Evolutionary conservation across 2,888 invertebrate species (phyloP).

Genomic region (Trissoscelio sp.): DNA sequence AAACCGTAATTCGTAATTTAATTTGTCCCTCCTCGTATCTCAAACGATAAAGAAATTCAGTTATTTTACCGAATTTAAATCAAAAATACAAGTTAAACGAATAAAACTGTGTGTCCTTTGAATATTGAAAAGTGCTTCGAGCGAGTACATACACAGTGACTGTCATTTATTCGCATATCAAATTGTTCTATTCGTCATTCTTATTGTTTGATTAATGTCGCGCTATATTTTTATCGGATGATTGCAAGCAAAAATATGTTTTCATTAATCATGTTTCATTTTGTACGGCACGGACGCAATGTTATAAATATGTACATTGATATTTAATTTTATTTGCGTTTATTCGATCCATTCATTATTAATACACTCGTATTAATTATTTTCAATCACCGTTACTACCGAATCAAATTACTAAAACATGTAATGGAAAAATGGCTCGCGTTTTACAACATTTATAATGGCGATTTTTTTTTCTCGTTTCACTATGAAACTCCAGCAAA

Average conservation of each 20-base stretch:
- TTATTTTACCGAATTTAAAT: not conserved
- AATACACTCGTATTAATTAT: slow-evolving; percentile 37
- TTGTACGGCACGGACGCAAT: slow-evolving; percentile 1
- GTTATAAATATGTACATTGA: slow-evolving; percentile 35
- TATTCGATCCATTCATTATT: slow-evolving; percentile 30
- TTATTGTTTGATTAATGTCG: slow-evolving; percentile 38
- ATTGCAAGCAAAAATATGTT: slow-evolving; percentile 4
- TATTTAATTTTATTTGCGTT: slow-evolving; percentile 49
- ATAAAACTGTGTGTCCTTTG: not conserved
- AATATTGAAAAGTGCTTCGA: not conserved
- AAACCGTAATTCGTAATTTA: not conserved
- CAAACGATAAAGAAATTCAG: too few relatives aligned
- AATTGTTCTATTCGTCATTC: slow-evolving; percentile 19
- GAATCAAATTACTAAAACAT: slow-evolving; percentile 10
- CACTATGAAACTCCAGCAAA: not conserved
- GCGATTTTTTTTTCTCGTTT: slow-evolving; percentile 24
- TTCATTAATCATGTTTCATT: slow-evolving; percentile 37
- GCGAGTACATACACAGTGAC: not conserved
- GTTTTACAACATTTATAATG: not conserved
- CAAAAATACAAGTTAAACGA: not conserved
- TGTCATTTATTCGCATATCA: slow-evolving; percentile 1
- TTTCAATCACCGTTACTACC: slow-evolving; percentile 11
- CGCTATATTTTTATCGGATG: slow-evolving; percentile 18
- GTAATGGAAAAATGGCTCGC: slow-evolving; percentile 16
- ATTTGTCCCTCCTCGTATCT: too few relatives aligned